Percentiles rank a stretch among this genome's conserved stretches.
Conservation (phyloP, 53 echinoderm and acorn worm genomes). For the Holothuria leucospilota region DNA sequence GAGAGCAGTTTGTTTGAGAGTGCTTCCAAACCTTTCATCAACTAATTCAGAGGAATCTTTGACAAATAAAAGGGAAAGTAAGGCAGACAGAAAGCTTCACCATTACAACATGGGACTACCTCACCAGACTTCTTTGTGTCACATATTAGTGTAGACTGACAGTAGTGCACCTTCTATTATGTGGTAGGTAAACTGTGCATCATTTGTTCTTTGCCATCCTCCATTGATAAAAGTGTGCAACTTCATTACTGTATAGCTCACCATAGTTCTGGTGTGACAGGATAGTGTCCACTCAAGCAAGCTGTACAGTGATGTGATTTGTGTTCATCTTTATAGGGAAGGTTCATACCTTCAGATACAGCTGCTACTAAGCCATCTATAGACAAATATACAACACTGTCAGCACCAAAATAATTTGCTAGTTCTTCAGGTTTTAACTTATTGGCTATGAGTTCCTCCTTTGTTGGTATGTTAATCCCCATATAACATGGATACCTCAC, state of each 20-base stretch:
- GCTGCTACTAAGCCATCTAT: conserved; percentile 86
- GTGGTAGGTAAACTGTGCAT: too few relatives aligned
- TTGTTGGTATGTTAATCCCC: conserved; percentile 99
- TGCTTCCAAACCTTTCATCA: too few relatives aligned
- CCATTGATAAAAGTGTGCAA: too few relatives aligned
- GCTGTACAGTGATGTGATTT: conserved; percentile 92
- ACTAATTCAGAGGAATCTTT: too few relatives aligned
- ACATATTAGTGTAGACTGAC: too few relatives aligned
- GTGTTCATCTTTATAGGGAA: conserved; percentile 48
- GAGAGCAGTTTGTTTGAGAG: too few relatives aligned
- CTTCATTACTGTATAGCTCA: neutral
- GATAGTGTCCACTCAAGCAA: conserved; percentile 92
- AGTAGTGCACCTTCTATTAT: too few relatives aligned
- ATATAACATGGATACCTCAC: conserved; percentile 98
- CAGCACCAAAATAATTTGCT: conserved; percentile 86
- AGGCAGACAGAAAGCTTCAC: too few relatives aligned
- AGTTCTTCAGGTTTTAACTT: conserved; percentile 67
- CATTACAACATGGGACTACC: too few relatives aligned
- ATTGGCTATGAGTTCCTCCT: conserved; percentile 96
- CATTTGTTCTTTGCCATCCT: too few relatives aligned
- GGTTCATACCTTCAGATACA: conserved; percentile 81
- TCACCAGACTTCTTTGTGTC: too few relatives aligned
- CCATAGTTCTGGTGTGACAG: conserved; percentile 56
- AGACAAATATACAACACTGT: conserved; percentile 94
- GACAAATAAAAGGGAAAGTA: too few relatives aligned